Conservation (phyloP, 1,140 invertebrate species). For the Eumeta japonica region DNA sequence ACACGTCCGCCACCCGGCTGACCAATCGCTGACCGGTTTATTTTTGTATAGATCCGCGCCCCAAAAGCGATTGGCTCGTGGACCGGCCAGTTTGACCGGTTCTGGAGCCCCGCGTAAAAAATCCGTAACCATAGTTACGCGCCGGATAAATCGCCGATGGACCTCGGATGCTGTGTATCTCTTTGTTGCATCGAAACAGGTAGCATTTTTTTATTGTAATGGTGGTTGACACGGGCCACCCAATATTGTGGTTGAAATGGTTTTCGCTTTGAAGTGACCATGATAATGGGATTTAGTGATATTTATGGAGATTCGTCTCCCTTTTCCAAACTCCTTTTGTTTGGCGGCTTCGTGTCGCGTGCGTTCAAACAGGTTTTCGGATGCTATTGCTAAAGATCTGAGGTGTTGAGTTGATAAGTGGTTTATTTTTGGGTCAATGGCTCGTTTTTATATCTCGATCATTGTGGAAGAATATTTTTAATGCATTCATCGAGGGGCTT, state of each 20-base stretch:
- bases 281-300: slow-evolving; percentile 23
- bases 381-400: no score
- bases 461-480: no score
- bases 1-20: no score
- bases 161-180: slow-evolving; percentile 39
- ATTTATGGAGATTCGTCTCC: slow-evolving; percentile 41
- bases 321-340: slow-evolving; percentile 25
- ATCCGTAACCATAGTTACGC: no score
- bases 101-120: no score
- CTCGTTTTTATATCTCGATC: no score
- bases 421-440: no score
- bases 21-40: slow-evolving; percentile 20
- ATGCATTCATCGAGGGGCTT: no score
- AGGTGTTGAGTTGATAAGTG: no score
- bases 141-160: slow-evolving; percentile 34
- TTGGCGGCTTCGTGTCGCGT: slow-evolving; percentile 28
- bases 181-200: slow-evolving; percentile 33
- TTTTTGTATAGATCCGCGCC: no score
- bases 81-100: slow-evolving; percentile 14
- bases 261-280: slow-evolving; percentile 41
- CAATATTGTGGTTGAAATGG: no score
- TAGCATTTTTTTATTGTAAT: slow-evolving; percentile 27
- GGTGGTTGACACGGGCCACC: slow-evolving; percentile 37
- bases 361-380: slow-evolving; percentile 25
- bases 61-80: slow-evolving; percentile 30